A percentile compares a stretch with the other conserved stretches of the same genome.
phyloP scores from a whole-genome alignment of 2,797 vertebrate genomes.

The Gila robusta region DNA sequence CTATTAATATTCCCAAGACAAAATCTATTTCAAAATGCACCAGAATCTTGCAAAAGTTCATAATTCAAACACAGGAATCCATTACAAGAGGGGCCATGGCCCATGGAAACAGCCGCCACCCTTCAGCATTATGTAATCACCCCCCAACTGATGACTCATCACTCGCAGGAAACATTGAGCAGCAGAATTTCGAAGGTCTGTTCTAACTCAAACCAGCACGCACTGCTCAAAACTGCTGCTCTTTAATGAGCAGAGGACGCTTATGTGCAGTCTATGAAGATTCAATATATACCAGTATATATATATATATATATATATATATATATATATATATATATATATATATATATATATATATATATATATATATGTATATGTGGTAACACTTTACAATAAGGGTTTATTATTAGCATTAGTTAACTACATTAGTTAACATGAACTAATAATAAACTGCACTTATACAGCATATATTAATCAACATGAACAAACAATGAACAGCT shows the following conservation, averaged over 20 bases:
- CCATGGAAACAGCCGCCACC: slow-evolving; percentile 32
- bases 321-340: no score
- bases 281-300: not conserved
- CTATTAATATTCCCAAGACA: slow-evolving; percentile 1
- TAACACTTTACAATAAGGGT: no score
- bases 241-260: slow-evolving; percentile 31
- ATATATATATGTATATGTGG: no score
- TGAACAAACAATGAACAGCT: no score
- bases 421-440: no score
- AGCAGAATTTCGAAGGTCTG: slow-evolving; percentile 38
- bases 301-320: no score
- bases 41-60: slow-evolving; percentile 11
- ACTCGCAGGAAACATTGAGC: slow-evolving; percentile 6
- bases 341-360: no score
- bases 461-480: no score
- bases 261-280: not conserved
- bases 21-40: slow-evolving; percentile 24
- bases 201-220: slow-evolving; percentile 24
- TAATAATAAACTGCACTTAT: no score
- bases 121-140: slow-evolving; percentile 44
- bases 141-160: slow-evolving; percentile 44
- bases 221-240: not conserved
- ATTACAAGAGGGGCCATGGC: not conserved
- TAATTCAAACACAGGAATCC: slow-evolving; percentile 13
- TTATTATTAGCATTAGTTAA: no score